A percentile compares a stretch with the other conserved stretches of the same genome.
These are phyloP conservation scores for Alloplasta piceator DNA, from an alignment of 2,888 invertebrate genomes.

Conservation along the genomic window DNA sequence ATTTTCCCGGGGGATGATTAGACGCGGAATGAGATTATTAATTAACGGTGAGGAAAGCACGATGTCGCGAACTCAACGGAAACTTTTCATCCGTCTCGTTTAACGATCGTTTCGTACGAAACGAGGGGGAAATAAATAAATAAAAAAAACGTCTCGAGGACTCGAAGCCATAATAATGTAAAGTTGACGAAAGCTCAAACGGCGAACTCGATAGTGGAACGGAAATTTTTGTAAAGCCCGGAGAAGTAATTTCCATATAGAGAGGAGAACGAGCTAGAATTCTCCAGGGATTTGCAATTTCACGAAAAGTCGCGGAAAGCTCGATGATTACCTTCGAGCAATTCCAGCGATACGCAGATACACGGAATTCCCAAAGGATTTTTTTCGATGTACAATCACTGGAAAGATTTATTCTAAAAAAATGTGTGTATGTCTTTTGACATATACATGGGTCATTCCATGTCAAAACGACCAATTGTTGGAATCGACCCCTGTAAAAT, in stretches of 20 bases:
- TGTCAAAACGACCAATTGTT: no score
- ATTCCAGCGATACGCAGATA: neutral
- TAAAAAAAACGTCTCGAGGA: neutral
- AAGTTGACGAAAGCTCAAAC: slow-evolving; percentile 16
- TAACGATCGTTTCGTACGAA: slow-evolving; percentile 29
- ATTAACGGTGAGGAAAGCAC: slow-evolving; percentile 8
- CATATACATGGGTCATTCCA: no score
- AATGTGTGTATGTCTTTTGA: no score
- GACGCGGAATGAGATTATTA: neutral
- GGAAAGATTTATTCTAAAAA: no score
- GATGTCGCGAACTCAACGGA: neutral
- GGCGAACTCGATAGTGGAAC: slow-evolving; percentile 2
- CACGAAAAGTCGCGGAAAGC: slow-evolving; percentile 21
- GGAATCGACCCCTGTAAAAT: no score
- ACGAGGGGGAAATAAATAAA: neutral
- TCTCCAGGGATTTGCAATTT: neutral
- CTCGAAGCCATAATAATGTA: slow-evolving; percentile 11
- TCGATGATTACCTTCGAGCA: slow-evolving; percentile 26
- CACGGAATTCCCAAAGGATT: neutral
- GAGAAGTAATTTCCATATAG: slow-evolving; percentile 42
- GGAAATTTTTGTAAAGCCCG: slow-evolving; percentile 13
- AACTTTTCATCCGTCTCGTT: neutral
- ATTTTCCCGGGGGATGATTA: neutral
- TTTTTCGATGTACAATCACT: neutral
- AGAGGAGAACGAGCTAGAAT: slow-evolving; percentile 25